phyloP scores from a whole-genome alignment of 2,888 invertebrate genomes.

The Agrypnus murinus region DNA sequence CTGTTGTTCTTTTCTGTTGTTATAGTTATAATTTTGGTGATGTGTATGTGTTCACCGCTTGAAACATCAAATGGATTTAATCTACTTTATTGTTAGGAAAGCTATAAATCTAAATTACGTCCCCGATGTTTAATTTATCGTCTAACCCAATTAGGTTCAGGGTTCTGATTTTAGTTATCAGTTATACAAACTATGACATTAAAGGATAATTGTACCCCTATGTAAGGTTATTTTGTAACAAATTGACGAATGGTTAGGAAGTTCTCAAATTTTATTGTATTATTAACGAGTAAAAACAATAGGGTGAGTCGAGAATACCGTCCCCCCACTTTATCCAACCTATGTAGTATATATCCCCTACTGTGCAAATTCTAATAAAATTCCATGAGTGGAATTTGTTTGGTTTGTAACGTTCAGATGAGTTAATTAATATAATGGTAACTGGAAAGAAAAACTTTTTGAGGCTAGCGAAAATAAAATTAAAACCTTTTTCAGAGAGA shows the following conservation, averaged over 20 bases:
- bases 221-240: background rate
- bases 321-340: too few relatives aligned
- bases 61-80: conserved; percentile 42
- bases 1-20: too few relatives aligned
- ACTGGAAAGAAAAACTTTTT: too few relatives aligned
- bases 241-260: background rate
- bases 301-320: too few relatives aligned
- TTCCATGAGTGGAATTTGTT: too few relatives aligned
- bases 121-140: conserved; percentile 52
- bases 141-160: conserved; percentile 47
- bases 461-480: too few relatives aligned
- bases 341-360: too few relatives aligned
- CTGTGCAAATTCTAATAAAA: too few relatives aligned
- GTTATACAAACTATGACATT: conserved; percentile 36
- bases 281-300: too few relatives aligned
- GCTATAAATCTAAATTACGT: conserved; percentile 54
- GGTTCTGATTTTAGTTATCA: conserved; percentile 49
- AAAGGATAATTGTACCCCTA: conserved; percentile 9
- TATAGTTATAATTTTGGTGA: background rate
- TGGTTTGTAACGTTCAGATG: too few relatives aligned
- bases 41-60: conserved; percentile 16
- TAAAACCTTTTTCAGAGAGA: too few relatives aligned
- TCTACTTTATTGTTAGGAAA: conserved; percentile 44
- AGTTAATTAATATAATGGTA: too few relatives aligned
- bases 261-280: background rate